Conservation (phyloP, 2,888 invertebrate species). For the Dryococelus australis region DNA sequence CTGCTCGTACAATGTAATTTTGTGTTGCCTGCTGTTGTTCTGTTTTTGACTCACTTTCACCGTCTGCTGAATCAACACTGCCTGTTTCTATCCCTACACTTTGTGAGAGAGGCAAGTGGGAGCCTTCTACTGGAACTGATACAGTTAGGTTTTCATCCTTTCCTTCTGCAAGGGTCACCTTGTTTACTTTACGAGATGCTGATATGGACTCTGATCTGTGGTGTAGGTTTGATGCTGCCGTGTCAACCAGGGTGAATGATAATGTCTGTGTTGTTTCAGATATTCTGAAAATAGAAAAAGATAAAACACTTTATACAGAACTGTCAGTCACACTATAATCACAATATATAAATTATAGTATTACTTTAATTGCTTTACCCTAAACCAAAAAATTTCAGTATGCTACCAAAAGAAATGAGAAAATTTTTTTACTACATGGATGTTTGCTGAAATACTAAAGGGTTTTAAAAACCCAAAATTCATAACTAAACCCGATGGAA, state of each 20-base stretch:
- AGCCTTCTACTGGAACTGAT: background rate
- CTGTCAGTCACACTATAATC: background rate
- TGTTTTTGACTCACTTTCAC: too few species aligned
- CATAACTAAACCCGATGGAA: too few species aligned
- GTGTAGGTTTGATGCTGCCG: background rate
- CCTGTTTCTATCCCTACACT: too few species aligned
- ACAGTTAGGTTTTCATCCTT: background rate
- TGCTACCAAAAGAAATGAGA: too few species aligned
- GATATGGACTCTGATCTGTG: background rate
- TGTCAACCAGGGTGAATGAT: background rate
- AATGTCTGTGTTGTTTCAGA: background rate
- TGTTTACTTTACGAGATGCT: conserved; percentile 7
- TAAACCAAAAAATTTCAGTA: too few species aligned
- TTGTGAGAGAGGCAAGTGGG: background rate
- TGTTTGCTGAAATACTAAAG: too few species aligned
- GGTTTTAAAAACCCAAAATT: too few species aligned
- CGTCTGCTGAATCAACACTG: too few species aligned
- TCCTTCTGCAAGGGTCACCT: background rate
- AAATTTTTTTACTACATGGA: too few species aligned
- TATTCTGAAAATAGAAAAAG: background rate
- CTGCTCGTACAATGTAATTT: background rate
- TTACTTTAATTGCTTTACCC: too few species aligned
- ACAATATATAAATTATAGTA: background rate
- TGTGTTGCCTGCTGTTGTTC: too few species aligned
- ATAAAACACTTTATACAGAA: background rate